Conservation (phyloP, 1,140 invertebrate species). For the Drosophila trapezifrons region DNA sequence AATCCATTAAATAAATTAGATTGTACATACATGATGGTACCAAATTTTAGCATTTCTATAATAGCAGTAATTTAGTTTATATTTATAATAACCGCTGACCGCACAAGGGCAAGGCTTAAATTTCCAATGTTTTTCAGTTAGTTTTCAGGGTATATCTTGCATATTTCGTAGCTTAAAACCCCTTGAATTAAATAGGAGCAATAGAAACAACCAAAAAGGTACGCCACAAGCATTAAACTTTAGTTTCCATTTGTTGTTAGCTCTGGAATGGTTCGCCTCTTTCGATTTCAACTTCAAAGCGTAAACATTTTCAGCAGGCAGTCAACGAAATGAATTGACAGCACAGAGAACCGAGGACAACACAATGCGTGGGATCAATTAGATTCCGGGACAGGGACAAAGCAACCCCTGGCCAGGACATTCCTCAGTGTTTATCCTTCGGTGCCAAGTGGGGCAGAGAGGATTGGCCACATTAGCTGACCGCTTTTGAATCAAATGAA, state of each 20-base stretch:
- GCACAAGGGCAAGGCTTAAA: neutral
- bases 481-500: constrained; percentile 64
- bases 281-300: constrained; percentile 32
- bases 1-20: neutral
- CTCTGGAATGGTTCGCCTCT: constrained; percentile 2
- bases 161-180: neutral
- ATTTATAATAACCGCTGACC: no score
- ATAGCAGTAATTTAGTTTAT: neutral
- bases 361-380: constrained; percentile 62
- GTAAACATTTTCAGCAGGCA: constrained; percentile 57
- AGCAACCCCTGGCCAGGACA: constrained; percentile 48
- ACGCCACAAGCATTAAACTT: constrained; percentile 2
- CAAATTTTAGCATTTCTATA: neutral
- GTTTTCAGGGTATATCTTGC: neutral
- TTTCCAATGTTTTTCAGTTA: neutral
- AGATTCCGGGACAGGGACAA: constrained; percentile 66
- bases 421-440: constrained; percentile 61
- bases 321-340: constrained; percentile 65
- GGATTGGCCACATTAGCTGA: constrained; percentile 58
- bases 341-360: constrained; percentile 36
- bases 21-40: no score
- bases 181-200: no score
- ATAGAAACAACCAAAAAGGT: neutral
- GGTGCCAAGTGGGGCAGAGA: constrained; percentile 4
- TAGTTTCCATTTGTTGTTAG: constrained; percentile 1